These are phyloP conservation scores for Harpagoxenus sublaevis DNA, from an alignment of 2,888 invertebrate genomes.

Conservation along the genomic window DNA sequence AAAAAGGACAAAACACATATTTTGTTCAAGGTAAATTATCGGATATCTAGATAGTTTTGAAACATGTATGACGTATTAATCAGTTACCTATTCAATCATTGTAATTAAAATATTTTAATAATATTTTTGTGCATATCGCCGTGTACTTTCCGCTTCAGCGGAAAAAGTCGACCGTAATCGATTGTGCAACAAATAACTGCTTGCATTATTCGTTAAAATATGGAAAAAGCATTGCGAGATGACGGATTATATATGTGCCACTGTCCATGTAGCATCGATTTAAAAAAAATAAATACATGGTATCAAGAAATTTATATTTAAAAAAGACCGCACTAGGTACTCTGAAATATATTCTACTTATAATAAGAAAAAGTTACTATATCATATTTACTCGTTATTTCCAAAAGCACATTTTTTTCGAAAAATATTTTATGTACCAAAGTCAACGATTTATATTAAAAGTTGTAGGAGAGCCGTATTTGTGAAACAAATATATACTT, in stretches of 20 bases:
- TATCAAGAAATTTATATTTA: not conserved
- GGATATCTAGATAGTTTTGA: not conserved
- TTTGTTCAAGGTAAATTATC: not conserved
- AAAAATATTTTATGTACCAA: slow-evolving; percentile 3
- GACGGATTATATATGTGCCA: not conserved
- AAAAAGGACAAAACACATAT: not conserved
- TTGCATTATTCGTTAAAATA: slow-evolving; percentile 1
- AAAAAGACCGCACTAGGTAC: not conserved
- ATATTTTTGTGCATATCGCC: not conserved
- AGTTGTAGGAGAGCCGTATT: not conserved
- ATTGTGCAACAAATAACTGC: not conserved
- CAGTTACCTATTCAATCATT: not conserved
- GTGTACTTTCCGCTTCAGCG: not conserved
- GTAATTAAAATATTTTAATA: slow-evolving; percentile 5
- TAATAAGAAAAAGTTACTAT: not conserved
- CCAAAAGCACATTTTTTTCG: not conserved
- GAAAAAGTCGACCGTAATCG: not conserved
- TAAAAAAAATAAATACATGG: slow-evolving; percentile 9
- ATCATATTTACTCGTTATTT: not conserved
- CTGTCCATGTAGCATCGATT: not conserved
- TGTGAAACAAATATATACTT: not conserved
- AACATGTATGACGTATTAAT: not conserved
- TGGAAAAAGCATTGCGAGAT: not conserved
- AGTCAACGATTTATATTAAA: not conserved
- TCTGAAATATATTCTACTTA: not conserved